Conservation (phyloP, 2,113 vertebrate genomes). For the Mesembrinibis cayennensis region DNA sequence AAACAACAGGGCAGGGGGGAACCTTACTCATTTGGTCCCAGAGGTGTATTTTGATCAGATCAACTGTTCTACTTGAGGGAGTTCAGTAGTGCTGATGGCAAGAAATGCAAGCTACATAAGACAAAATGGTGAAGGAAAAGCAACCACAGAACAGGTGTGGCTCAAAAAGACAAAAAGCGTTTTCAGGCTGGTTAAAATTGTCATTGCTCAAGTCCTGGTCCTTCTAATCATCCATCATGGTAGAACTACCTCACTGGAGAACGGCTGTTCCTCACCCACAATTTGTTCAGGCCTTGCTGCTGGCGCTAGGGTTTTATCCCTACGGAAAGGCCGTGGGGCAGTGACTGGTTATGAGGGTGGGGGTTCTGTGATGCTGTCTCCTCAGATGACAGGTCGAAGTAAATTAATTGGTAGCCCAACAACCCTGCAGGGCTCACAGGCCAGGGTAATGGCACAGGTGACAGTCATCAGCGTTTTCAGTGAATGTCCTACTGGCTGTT, state of each 20-base stretch:
- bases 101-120: background rate
- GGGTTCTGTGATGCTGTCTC: background rate
- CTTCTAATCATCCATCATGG: background rate
- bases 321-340: background rate
- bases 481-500: background rate
- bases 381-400: background rate
- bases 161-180: background rate
- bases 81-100: background rate
- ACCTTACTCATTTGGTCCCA: background rate
- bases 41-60: background rate
- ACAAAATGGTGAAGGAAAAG: background rate
- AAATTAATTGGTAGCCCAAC: background rate
- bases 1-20: background rate
- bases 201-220: background rate
- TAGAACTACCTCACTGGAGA: background rate
- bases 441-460: background rate
- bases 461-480: background rate
- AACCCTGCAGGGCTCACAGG: background rate
- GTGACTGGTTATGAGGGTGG: too few species aligned
- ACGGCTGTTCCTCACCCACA: background rate
- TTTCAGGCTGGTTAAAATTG: background rate
- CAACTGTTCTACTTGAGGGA: background rate
- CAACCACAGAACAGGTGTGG: background rate
- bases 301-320: background rate
- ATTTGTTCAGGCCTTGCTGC: background rate